These are phyloP conservation scores for Zosterops pallidus DNA, from an alignment of 2,113 vertebrate genomes.

Conservation along the genomic window DNA sequence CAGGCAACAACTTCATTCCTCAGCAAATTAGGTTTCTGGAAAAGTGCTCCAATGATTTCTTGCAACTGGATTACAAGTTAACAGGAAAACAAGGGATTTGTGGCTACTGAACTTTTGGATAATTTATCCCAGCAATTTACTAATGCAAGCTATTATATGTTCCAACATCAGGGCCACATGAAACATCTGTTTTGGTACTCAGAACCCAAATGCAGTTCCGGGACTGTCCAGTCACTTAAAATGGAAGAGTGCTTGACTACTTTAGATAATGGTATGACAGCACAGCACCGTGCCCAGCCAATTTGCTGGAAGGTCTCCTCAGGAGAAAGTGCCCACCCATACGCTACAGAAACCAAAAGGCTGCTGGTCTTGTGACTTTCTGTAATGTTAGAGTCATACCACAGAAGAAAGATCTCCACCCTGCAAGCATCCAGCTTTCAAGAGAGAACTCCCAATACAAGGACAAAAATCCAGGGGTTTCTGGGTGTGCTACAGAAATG, in stretches of 20 bases:
- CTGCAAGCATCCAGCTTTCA: neutral
- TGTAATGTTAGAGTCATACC: neutral
- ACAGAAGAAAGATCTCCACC: neutral
- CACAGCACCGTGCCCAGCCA: neutral
- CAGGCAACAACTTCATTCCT: neutral
- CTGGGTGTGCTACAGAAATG: neutral
- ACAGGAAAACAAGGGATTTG: neutral
- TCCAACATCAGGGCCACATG: neutral
- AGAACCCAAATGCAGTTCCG: fast-evolving
- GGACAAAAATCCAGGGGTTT: neutral
- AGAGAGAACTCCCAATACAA: neutral
- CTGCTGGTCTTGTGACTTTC: neutral
- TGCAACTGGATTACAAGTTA: neutral
- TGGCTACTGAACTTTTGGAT: neutral
- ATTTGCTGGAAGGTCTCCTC: neutral
- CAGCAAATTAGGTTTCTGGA: neutral
- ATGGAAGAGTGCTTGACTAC: neutral
- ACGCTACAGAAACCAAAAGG: neutral
- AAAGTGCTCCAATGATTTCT: neutral
- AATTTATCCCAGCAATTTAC: neutral
- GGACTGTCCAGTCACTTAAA: neutral
- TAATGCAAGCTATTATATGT: neutral
- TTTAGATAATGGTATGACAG: neutral
- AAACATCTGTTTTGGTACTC: neutral
- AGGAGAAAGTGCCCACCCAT: fast-evolving